phyloP scores from a whole-genome alignment of 2,888 invertebrate genomes.

The Lasioglossum malachurum region DNA sequence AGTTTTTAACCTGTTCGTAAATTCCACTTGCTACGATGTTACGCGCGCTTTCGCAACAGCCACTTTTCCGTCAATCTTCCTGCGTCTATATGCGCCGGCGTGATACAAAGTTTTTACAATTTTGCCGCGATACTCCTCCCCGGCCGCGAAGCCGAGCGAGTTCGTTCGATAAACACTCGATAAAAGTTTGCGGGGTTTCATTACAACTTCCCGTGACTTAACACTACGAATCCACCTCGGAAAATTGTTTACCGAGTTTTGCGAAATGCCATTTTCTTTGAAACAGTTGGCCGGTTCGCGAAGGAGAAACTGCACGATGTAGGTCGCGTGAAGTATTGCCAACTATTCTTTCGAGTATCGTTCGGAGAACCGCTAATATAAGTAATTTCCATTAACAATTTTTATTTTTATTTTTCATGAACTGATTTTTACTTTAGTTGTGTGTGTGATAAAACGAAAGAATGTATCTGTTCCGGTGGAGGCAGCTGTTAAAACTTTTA shows the following conservation, averaged over 20 bases:
- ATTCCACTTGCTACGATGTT: constrained; percentile 28
- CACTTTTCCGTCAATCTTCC: constrained; percentile 39
- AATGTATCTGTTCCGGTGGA: background rate
- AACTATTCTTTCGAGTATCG: background rate
- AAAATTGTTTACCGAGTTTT: constrained; percentile 3
- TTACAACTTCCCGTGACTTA: constrained; percentile 8
- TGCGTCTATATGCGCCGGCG: background rate
- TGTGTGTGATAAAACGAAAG: background rate
- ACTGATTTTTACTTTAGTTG: too few relatives aligned
- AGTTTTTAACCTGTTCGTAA: constrained; percentile 42
- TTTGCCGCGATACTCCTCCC: constrained; percentile 21
- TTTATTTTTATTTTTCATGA: too few relatives aligned
- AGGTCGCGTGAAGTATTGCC: background rate
- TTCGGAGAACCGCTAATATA: background rate
- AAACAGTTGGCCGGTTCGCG: background rate
- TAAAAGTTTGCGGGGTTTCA: constrained; percentile 31
- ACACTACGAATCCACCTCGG: background rate
- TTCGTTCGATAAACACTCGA: constrained; percentile 46
- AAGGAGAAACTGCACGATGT: background rate
- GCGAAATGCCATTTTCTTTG: constrained; percentile 1
- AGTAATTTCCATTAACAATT: background rate
- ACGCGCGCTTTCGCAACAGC: background rate
- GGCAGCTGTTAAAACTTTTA: background rate
- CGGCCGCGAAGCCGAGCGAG: background rate
- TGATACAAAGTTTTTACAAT: constrained; percentile 30